Evolutionary conservation across 2,113 vertebrate species (phyloP), one percentile per base, ranked within the genome.

Genomic region (Rallus limicola): DNA sequence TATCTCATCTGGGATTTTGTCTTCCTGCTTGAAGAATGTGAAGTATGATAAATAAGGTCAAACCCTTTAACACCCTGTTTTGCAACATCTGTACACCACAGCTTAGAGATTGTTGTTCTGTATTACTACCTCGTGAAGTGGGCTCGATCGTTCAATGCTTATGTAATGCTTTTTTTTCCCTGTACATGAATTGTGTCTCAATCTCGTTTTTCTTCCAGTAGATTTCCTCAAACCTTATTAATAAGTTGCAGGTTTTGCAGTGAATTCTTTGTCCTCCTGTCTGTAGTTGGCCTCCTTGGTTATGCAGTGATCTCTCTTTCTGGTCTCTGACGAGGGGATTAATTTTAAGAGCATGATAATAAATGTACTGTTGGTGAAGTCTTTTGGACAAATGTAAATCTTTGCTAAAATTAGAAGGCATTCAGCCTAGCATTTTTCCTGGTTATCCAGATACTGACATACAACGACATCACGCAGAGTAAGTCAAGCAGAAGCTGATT

Each of bases 341-440:
- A 72, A 48, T 89, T 89, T 87, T 64, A 76, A 87, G 34, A 80
- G 7, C 36, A 36, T 26, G n/a, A 16, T 77, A 91, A 93, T 74
- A 92, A 91, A 87, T 80, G 31, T 6, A 25, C 10, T 62, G 16
- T 69, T 5, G 0, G 48, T 79, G 53, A 87, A 85, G 25, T 69
- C 59, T 96, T 95, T 91, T 90, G 71, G 82, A 80, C 82, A 70
- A 93, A 89, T 71, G 31, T 82, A 89, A 92, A 86, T 90, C 76
- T 86, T 90, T 79, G 72, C 93, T 95, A 95, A 97, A 96, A 87
- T 95, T 95, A 91, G 95, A 76, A 87, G 60, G 65, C 67, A 42
- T 77, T 85, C 83, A 94, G 81, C 2, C 10, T 63, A 67, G 18
- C 44, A 69, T 82, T 93, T 93, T 86, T 83, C 0, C 1, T 50